Percentiles rank a stretch among this genome's conserved stretches.
Conservation (phyloP, 35 echinoderm and acorn worm genomes). For the Holothuria glaberrima region DNA sequence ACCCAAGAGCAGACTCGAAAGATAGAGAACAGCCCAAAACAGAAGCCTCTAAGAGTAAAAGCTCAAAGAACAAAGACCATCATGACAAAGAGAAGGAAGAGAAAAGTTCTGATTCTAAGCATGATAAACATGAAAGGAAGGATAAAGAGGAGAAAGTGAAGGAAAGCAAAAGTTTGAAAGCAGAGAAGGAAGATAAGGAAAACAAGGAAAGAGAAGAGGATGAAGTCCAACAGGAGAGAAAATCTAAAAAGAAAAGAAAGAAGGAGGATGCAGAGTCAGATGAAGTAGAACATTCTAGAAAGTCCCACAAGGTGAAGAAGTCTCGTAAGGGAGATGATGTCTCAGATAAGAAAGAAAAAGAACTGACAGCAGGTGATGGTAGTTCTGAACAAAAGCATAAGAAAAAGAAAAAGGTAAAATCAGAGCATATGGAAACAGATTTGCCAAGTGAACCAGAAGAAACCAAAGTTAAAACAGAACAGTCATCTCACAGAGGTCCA, state of each 20-base stretch:
- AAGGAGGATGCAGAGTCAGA: conserved; percentile 6
- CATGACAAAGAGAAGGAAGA: conserved; percentile 35
- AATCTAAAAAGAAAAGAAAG: conserved; percentile 47
- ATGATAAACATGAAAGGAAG: conserved; percentile 49
- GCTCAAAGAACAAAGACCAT: conserved; percentile 39
- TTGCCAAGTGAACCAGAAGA: conserved; percentile 21
- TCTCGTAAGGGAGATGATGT: conserved; percentile 48
- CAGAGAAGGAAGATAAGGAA: conserved; percentile 47
- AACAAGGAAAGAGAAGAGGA: neutral
- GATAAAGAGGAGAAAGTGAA: conserved; percentile 62
- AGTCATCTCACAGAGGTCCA: conserved; percentile 44
- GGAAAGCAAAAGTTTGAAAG: conserved; percentile 47
- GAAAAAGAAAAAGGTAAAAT: conserved; percentile 67
- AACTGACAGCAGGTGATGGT: conserved; percentile 51
- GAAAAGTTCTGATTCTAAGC: conserved; percentile 21
- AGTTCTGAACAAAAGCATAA: conserved; percentile 19
- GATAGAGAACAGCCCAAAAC: conserved; percentile 6
- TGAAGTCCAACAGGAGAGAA: conserved; percentile 33
- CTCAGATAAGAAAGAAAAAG: conserved; percentile 48
- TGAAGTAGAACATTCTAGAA: conserved; percentile 39
- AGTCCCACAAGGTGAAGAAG: conserved; percentile 43
- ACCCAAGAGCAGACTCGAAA: conserved; percentile 34
- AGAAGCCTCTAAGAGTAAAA: conserved; percentile 10
- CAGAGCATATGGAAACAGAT: conserved; percentile 28
- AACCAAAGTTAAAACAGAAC: conserved; percentile 23